Base-by-base conservation (phyloP, 1,140 invertebrate genomes). In the Eumaeus atala region DNA sequence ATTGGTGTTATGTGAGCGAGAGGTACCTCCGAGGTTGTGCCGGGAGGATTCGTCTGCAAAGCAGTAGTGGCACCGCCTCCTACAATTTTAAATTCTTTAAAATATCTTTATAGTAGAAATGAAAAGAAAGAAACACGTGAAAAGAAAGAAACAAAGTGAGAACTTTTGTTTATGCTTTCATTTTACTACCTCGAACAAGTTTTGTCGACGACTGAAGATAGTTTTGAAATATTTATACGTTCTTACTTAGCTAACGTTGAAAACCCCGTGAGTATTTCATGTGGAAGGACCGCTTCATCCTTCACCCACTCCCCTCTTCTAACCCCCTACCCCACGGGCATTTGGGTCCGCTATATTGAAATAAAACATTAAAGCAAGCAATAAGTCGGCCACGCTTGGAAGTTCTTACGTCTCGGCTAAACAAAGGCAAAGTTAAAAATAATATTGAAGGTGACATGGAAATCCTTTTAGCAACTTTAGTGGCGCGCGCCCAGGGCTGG, bases 301-400 rank as follows among this genome's bases (percentile, higher is more conserved):
- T n/a, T n/a, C 10, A 40, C 38, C 11, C 10, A 40, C 38, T 5
- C 37, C 37, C 37, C 37, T 11, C 9, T 1, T 14, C 40, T 28
- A 6, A 12, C 40, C 40, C 9, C 38, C 3, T n/a, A 14, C 40
- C 40, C 40, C 40, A 16, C 9, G 40, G 40, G 40, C 17, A 44
- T 44, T 16, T 16, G 40, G 40, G 14, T 17, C 40, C 12, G 38
- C 14, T 14, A 14, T 44, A 44, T 44, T 44, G 40, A 44, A 44
- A 44, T 44, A 44, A 44, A 44, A 44, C 40, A 44, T 44, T 44
- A 44, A 44, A 44, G 40, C 40, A 14, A 44, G 38, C 38, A 16
- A 44, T 12, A 44, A 44, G 40, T 44, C 17, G 21, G 40, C 40
- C 40, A 9, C 3, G 12, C 21, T 28, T 28, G 21, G 21, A 44